Conservation (phyloP, 1,140 invertebrate genomes). For the Drosophila ambigua region DNA sequence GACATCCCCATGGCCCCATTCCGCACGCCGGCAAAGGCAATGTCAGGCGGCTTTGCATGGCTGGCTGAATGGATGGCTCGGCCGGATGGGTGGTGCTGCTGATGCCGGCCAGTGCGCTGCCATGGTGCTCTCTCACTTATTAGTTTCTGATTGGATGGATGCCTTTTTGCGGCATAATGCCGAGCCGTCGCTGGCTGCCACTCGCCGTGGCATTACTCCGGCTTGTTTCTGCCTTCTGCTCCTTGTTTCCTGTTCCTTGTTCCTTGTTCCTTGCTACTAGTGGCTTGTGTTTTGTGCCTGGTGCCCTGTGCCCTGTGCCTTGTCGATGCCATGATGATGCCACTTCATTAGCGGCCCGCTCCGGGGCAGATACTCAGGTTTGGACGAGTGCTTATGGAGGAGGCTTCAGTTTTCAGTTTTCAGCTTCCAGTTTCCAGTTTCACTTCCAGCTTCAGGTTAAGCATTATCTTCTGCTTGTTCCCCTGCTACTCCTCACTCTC, state of each 20-base stretch:
- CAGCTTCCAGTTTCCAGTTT: no score
- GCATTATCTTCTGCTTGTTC: not conserved
- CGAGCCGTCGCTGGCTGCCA: constrained; percentile 13
- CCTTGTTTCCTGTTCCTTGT: constrained; percentile 6
- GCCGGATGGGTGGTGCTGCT: no score
- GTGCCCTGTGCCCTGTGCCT: constrained; percentile 1
- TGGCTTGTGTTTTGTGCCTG: not conserved
- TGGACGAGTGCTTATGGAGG: constrained; percentile 3
- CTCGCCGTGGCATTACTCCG: constrained; percentile 23
- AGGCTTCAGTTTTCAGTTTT: no score
- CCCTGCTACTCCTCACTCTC: no score
- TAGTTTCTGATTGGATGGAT: constrained; percentile 28
- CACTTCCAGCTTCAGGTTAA: no score
- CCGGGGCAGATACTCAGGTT: constrained; percentile 11
- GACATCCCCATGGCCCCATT: not conserved
- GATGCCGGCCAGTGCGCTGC: not conserved
- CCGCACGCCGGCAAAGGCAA: not conserved
- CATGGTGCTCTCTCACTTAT: constrained; percentile 13
- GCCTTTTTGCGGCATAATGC: constrained; percentile 9
- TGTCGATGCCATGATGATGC: constrained; percentile 25
- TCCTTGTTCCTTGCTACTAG: not conserved
- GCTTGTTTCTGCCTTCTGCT: constrained; percentile 8
- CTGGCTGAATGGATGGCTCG: not conserved
- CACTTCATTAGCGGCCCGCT: constrained; percentile 40
- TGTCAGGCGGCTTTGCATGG: constrained; percentile 5